Conservation (phyloP, 2,797 vertebrate species). For the Oophaga sylvatica region DNA sequence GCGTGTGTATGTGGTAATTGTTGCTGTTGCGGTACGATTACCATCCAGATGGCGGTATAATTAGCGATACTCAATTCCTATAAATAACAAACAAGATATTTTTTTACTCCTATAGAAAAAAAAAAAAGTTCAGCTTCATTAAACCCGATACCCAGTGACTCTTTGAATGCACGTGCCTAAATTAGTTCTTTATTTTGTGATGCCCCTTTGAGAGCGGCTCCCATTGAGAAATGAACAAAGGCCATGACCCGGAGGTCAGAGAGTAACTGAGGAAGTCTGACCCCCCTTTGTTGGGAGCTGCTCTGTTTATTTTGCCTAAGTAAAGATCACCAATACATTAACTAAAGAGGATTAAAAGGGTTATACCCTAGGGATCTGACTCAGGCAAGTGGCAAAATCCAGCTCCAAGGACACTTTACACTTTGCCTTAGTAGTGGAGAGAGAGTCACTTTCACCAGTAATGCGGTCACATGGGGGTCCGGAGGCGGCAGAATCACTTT, state of each 20-base stretch:
- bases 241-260: constrained; percentile 90
- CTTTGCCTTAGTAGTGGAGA: not conserved
- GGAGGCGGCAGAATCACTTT: not conserved
- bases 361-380: constrained; percentile 80
- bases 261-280: constrained; percentile 85
- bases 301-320: constrained; percentile 93
- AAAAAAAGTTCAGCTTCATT: constrained; percentile 51
- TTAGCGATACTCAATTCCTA: not conserved
- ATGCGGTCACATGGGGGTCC: not conserved
- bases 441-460: constrained; percentile 3
- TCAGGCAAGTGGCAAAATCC: constrained; percentile 50
- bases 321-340: constrained; percentile 90
- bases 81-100: not conserved
- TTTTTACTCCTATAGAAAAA: not conserved
- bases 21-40: not conserved
- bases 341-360: constrained; percentile 93
- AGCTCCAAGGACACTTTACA: constrained; percentile 5
- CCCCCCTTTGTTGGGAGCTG: constrained; percentile 81
- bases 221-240: constrained; percentile 89
- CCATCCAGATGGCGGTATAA: no score
- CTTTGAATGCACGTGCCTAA: constrained; percentile 85
- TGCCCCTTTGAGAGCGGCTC: constrained; percentile 86
- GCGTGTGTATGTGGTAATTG: not conserved
- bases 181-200: constrained; percentile 88
- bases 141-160: constrained; percentile 68